phyloP scores from a whole-genome alignment of 2,888 invertebrate genomes.

The Caenorhabditis sp. region DNA sequence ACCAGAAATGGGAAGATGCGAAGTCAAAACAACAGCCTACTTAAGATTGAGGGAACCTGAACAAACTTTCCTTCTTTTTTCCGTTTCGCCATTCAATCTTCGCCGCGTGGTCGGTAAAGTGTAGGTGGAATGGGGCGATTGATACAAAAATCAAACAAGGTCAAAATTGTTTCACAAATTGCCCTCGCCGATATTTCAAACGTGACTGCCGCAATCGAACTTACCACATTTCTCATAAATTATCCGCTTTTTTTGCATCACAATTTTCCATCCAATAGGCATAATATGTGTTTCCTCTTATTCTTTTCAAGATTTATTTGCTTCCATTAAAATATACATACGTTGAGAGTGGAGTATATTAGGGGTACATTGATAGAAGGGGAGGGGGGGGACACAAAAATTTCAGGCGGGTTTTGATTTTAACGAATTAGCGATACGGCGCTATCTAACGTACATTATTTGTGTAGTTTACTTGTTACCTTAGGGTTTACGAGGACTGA shows the following conservation, averaged over 20 bases:
- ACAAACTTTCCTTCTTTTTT: too few relatives aligned
- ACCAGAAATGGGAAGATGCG: neutral
- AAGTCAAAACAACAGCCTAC: slow-evolving; percentile 24
- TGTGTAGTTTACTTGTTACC: neutral
- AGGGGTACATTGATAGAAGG: too few relatives aligned
- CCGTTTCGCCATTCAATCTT: slow-evolving; percentile 45
- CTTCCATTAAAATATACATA: too few relatives aligned
- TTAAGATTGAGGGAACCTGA: slow-evolving; percentile 25
- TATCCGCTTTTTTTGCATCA: slow-evolving; percentile 4
- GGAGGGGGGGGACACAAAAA: neutral
- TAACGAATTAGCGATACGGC: neutral
- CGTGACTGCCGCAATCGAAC: neutral
- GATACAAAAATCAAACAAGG: slow-evolving; percentile 44
- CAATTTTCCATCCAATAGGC: too few relatives aligned
- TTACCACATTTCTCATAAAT: neutral
- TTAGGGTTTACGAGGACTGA: neutral
- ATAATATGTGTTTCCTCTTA: too few relatives aligned
- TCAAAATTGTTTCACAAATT: slow-evolving; percentile 44
- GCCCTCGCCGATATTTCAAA: neutral
- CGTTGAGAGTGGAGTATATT: too few relatives aligned
- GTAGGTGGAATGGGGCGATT: slow-evolving; percentile 21
- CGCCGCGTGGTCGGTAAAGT: slow-evolving; percentile 8
- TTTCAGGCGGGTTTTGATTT: neutral
- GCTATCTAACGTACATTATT: neutral
- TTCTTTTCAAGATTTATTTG: too few relatives aligned